phyloP scores from a whole-genome alignment of 2,888 invertebrate species.

The Nematopogon swammerdamellus region DNA sequence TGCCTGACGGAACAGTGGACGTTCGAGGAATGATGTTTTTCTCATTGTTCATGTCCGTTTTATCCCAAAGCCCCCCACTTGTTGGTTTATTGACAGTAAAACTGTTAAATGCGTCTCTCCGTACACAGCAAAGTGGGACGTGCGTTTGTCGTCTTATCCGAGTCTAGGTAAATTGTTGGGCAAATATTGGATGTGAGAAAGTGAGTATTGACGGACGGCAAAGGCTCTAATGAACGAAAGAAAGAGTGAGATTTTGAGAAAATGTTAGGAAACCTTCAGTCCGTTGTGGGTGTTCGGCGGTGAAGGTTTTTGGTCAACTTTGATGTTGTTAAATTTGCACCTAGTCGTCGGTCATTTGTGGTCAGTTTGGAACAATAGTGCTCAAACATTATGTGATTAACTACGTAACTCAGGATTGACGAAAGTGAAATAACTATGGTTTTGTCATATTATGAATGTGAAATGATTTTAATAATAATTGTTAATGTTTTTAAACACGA shows the following conservation, averaged over 20 bases:
- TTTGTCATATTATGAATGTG: too few relatives aligned
- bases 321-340: too few relatives aligned
- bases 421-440: too few relatives aligned
- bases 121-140: neutral
- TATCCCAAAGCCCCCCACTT: neutral
- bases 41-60: neutral
- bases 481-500: too few relatives aligned
- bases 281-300: neutral
- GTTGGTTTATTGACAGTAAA: neutral
- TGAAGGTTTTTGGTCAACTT: too few relatives aligned
- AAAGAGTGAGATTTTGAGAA: constrained; percentile 52
- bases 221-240: constrained; percentile 49
- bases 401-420: too few relatives aligned
- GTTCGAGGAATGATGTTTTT: neutral
- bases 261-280: neutral
- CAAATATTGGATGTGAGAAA: constrained; percentile 54
- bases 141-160: neutral
- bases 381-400: too few relatives aligned
- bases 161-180: constrained; percentile 16
- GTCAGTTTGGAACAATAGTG: too few relatives aligned
- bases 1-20: neutral
- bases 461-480: too few relatives aligned
- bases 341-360: too few relatives aligned
- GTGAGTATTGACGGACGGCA: constrained; percentile 40
- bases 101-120: neutral